A percentile compares a stretch with the other conserved stretches of the same genome.
Conservation (phyloP, 2,797 vertebrate species). For the Eulemur mongoz region DNA sequence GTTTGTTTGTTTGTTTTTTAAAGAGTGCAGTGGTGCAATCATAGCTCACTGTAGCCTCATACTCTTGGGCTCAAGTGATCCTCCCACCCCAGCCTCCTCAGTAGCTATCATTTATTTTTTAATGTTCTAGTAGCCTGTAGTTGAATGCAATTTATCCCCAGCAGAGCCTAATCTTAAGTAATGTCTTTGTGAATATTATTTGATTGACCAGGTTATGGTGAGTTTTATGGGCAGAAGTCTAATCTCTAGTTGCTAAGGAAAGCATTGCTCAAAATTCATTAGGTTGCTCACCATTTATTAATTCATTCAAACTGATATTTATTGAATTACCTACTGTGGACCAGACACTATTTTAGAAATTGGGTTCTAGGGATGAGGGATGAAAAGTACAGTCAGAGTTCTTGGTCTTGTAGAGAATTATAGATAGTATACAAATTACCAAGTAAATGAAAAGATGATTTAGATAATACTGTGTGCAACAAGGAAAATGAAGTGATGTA, state of each 20-base stretch:
- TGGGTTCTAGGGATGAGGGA: background rate
- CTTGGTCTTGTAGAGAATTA: background rate
- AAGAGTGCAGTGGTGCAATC: too few species aligned
- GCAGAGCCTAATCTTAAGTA: background rate
- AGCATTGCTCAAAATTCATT: background rate
- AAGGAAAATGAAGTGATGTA: background rate
- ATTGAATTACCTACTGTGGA: background rate
- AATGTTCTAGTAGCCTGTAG: background rate
- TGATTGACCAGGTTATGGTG: background rate
- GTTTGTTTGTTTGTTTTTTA: too few species aligned
- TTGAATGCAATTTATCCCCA: background rate
- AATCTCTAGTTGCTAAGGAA: background rate
- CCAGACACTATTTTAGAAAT: background rate
- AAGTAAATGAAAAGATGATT: background rate
- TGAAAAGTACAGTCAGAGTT: background rate
- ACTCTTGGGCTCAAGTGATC: too few species aligned
- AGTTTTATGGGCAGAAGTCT: background rate
- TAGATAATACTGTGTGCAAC: background rate
- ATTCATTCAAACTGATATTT: background rate
- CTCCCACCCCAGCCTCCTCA: too few species aligned
- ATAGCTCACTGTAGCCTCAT: too few species aligned
- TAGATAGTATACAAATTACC: background rate
- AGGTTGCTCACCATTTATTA: background rate
- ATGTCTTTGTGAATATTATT: background rate
- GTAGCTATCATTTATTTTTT: background rate